A percentile compares a stretch with the other conserved stretches of the same genome.
Evolutionary conservation across 2,797 vertebrate genomes (phyloP).

Genomic region (Vespertilio murinus): DNA sequence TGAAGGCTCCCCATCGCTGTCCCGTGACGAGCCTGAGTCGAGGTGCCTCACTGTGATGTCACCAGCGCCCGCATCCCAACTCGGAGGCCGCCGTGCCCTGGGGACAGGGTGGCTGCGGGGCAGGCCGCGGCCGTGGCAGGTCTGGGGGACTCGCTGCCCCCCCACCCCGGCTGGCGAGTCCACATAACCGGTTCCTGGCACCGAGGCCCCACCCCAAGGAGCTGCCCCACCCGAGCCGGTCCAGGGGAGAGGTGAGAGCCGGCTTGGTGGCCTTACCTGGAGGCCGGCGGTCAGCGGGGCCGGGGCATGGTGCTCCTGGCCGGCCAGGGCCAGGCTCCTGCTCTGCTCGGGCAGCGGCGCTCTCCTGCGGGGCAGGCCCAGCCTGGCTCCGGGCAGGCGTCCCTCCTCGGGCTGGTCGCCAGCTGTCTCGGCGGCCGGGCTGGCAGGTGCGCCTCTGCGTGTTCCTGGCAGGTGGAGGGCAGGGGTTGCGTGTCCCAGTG

Average conservation of each 20-base stretch:
- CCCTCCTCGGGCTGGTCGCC: neutral
- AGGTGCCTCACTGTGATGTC: neutral
- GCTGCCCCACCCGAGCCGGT: neutral
- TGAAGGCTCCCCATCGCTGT: neutral
- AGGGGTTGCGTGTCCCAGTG: neutral
- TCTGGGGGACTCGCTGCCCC: neutral
- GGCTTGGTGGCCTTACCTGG: constrained; percentile 56
- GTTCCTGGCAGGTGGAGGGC: neutral
- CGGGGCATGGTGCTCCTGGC: neutral
- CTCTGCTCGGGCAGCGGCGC: neutral
- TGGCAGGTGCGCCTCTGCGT: neutral
- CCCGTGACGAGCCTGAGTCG: constrained; percentile 11
- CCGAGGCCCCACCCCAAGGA: neutral
- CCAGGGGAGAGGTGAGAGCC: neutral
- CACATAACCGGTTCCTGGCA: neutral
- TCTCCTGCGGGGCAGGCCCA: neutral
- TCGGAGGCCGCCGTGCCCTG: neutral
- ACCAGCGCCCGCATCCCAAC: neutral
- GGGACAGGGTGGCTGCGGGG: neutral
- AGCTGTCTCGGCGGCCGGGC: neutral
- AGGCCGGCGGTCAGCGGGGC: neutral
- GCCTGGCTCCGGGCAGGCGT: neutral
- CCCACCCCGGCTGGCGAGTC: neutral
- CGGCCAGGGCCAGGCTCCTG: neutral
- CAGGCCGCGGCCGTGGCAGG: neutral